These are phyloP conservation scores for Acleris emargana DNA, from an alignment of 2,888 invertebrate species.

Conservation along the genomic window DNA sequence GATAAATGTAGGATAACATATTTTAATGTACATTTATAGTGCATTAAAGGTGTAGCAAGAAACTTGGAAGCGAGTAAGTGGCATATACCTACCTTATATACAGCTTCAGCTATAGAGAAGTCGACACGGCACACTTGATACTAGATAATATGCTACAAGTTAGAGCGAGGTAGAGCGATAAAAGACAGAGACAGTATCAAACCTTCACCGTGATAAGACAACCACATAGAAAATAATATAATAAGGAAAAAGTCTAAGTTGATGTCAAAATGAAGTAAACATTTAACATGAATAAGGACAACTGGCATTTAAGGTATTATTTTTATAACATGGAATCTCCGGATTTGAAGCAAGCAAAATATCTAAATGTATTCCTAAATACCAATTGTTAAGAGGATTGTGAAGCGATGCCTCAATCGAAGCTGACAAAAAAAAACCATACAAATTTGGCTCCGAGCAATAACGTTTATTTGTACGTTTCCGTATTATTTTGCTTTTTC, in stretches of 20 bases:
- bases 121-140: slow-evolving; percentile 44
- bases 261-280: slow-evolving; percentile 25
- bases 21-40: slow-evolving; percentile 14
- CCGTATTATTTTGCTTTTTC: too few species aligned
- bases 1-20: slow-evolving; percentile 6
- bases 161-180: slow-evolving; percentile 48
- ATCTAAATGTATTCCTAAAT: slow-evolving; percentile 4
- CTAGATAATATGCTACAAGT: slow-evolving; percentile 35
- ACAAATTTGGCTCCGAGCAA: too few species aligned
- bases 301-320: slow-evolving; percentile 23
- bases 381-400: slow-evolving; percentile 19
- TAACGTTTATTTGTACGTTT: too few species aligned
- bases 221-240: slow-evolving; percentile 45
- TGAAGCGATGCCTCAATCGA: too few species aligned
- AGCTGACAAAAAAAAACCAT: too few species aligned
- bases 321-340: background rate
- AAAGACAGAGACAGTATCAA: slow-evolving; percentile 73
- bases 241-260: slow-evolving; percentile 34
- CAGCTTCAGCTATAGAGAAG: slow-evolving; percentile 52
- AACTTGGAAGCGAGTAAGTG: slow-evolving; percentile 53
- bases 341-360: background rate
- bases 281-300: slow-evolving; percentile 23
- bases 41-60: slow-evolving; percentile 49
- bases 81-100: slow-evolving; percentile 69
- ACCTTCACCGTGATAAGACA: slow-evolving; percentile 77